phyloP scores from a whole-genome alignment of 2,888 invertebrate species.

The Drosophila quinaria region DNA sequence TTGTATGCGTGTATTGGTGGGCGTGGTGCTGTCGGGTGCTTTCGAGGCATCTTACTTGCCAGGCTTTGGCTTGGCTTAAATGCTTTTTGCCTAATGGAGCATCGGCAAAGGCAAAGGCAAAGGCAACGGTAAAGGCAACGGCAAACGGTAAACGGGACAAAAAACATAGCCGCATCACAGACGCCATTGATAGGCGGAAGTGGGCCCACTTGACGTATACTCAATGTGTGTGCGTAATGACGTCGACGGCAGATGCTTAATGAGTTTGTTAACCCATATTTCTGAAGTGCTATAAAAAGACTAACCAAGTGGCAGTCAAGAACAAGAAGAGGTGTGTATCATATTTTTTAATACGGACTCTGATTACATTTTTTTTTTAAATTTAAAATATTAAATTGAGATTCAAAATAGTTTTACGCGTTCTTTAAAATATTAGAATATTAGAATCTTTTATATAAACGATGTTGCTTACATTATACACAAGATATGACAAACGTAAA shows the following conservation, averaged over 20 bases:
- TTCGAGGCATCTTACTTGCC: slow-evolving; percentile 21
- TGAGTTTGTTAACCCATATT: slow-evolving; percentile 74
- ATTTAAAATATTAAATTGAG: not conserved
- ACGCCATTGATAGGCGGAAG: slow-evolving; percentile 64
- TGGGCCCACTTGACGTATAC: slow-evolving; percentile 60
- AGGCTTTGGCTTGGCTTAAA: slow-evolving; percentile 65
- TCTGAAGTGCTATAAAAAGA: slow-evolving; percentile 24
- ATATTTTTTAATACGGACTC: not conserved
- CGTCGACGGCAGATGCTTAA: slow-evolving; percentile 46
- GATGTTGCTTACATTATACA: no score
- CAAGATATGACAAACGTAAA: no score
- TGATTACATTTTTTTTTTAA: not conserved
- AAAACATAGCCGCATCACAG: slow-evolving; percentile 45
- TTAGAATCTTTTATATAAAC: no score
- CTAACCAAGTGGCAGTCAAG: slow-evolving; percentile 1
- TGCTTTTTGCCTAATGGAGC: slow-evolving; percentile 71
- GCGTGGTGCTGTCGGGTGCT: slow-evolving; percentile 22
- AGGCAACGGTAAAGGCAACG: slow-evolving; percentile 41
- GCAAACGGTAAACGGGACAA: slow-evolving; percentile 11
- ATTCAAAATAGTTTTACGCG: not conserved
- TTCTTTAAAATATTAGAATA: no score
- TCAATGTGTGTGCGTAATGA: slow-evolving; percentile 42
- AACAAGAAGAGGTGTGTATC: slow-evolving; percentile 9
- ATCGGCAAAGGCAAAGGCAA: slow-evolving; percentile 31
- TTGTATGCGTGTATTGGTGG: slow-evolving; percentile 47